Evolutionary conservation across 2,797 vertebrate genomes (phyloP).

Genomic region (Pteronotus mesoamericanus): DNA sequence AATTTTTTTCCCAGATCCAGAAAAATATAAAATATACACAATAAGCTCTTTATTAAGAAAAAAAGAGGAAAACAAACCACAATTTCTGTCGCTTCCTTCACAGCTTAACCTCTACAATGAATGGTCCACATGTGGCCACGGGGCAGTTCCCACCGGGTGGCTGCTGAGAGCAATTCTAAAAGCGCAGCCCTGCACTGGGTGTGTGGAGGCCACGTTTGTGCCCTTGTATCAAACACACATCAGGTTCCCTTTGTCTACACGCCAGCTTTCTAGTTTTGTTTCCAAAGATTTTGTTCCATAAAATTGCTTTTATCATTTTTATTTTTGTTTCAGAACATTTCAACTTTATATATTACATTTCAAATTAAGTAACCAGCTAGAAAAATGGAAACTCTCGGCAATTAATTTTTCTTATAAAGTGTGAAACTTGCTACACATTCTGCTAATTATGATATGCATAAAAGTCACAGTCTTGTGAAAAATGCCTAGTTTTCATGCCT

Average conservation of each 20-base stretch:
- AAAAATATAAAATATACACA: neutral
- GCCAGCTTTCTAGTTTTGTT: neutral
- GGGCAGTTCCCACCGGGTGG: neutral
- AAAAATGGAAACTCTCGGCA: neutral
- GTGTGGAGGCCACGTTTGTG: neutral
- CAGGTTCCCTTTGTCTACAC: neutral
- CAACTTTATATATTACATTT: slow-evolving; percentile 5
- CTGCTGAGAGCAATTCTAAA: neutral
- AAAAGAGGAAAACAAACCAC: neutral
- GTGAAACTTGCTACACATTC: neutral
- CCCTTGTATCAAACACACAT: neutral
- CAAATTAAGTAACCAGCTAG: slow-evolving; percentile 23
- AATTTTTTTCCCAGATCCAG: neutral
- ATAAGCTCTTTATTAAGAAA: neutral
- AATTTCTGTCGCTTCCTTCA: neutral
- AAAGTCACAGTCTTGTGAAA: neutral
- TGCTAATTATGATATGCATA: neutral
- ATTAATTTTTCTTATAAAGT: slow-evolving; percentile 8
- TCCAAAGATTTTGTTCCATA: neutral
- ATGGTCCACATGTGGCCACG: neutral
- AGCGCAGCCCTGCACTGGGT: neutral
- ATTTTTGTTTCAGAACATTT: slow-evolving; percentile 39
- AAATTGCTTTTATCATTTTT: neutral
- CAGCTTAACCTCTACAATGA: neutral
- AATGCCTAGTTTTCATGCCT: neutral